Percentiles rank a stretch among this genome's conserved stretches.
Conservation (phyloP, 2,797 vertebrate genomes). For the Mormyrops boulengeri region DNA sequence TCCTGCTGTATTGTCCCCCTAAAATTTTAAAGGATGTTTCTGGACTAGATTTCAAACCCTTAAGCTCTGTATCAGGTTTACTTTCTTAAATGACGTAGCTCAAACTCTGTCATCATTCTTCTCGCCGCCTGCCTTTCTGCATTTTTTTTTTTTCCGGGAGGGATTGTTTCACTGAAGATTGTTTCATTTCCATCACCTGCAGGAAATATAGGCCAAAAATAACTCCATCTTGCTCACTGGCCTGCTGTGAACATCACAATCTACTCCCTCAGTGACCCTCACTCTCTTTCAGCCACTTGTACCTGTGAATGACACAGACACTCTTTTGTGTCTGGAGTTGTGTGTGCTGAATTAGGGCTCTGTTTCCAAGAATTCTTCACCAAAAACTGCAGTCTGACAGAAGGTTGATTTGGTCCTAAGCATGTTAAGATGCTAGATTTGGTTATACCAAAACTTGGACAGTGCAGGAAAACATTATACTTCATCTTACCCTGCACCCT, state of each 20-base stretch:
- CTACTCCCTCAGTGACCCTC: conserved; percentile 37
- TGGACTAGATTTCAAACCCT: background rate
- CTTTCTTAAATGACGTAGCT: background rate
- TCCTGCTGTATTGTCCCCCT: background rate
- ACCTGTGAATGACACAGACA: background rate
- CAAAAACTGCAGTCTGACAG: background rate
- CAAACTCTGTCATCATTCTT: background rate
- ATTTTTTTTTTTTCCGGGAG: conserved; percentile 46
- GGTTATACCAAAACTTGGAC: background rate
- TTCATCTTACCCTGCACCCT: background rate
- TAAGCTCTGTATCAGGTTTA: background rate
- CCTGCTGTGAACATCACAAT: conserved; percentile 45
- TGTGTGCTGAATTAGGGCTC: background rate
- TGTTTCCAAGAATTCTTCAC: background rate
- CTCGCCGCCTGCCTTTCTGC: conserved; percentile 35
- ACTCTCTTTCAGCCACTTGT: conserved; percentile 23
- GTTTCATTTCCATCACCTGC: conserved; percentile 69
- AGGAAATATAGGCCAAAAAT: conserved; percentile 64
- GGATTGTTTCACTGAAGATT: conserved; percentile 60
- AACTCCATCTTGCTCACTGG: conserved; percentile 49
- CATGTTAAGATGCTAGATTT: background rate
- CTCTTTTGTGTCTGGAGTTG: background rate
- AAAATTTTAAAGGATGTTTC: background rate
- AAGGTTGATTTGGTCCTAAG: background rate
- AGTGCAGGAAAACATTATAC: background rate